A percentile compares a stretch with the other conserved stretches of the same genome.
Conservation (phyloP, 1,140 invertebrate genomes). For the Drosophila repletoides region DNA sequence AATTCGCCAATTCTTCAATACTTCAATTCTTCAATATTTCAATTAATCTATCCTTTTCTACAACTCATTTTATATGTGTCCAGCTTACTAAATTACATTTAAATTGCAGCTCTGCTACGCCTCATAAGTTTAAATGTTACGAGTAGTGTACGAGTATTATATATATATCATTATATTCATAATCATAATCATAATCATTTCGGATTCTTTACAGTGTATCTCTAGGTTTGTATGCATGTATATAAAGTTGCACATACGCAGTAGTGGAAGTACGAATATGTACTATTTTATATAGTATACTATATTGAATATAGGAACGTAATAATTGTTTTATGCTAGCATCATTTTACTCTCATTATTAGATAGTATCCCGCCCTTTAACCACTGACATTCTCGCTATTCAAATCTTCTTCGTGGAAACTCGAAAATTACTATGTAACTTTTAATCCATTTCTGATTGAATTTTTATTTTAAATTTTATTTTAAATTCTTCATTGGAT, state of each 20-base stretch:
- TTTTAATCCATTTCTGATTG: no score
- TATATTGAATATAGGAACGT: conserved; percentile 76
- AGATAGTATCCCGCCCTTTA: neutral
- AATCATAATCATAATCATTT: conserved; percentile 15
- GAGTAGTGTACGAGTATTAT: conserved; percentile 3
- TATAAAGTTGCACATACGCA: conserved; percentile 39
- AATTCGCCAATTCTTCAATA: neutral
- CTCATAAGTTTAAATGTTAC: conserved; percentile 35
- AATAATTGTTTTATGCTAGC: conserved; percentile 65
- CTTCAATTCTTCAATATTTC: neutral
- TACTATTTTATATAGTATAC: conserved; percentile 46
- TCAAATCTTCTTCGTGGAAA: neutral
- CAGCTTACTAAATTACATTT: conserved; percentile 48
- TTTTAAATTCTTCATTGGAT: no score
- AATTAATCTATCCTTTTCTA: conserved; percentile 5
- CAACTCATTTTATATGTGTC: no score
- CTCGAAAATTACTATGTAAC: no score
- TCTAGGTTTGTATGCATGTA: conserved; percentile 25
- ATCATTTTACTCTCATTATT: neutral
- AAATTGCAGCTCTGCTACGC: conserved; percentile 49
- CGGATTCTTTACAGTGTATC: conserved; percentile 40
- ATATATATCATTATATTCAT: conserved; percentile 10
- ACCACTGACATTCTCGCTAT: no score
- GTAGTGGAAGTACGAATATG: conserved; percentile 39
- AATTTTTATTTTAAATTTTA: no score